Percentiles rank a stretch among this genome's conserved stretches.
phyloP scores from a whole-genome alignment of 2,113 vertebrate genomes.

The Oophaga pumilio region DNA sequence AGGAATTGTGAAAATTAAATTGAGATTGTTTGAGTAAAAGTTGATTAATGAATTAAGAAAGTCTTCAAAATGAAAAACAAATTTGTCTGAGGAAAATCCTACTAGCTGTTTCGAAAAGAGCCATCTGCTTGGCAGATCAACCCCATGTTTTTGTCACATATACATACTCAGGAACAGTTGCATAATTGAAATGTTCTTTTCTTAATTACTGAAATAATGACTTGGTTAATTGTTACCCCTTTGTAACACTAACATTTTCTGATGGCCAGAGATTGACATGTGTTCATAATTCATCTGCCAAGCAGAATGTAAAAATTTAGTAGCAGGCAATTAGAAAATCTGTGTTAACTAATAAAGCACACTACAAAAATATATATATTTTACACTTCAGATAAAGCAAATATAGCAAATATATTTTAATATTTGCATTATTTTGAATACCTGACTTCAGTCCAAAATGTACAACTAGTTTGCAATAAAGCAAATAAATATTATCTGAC shows the following conservation, averaged over 20 bases:
- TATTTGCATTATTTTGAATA: neutral
- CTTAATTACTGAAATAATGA: slow-evolving; percentile 48
- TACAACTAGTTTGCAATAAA: neutral
- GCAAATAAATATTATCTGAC: neutral
- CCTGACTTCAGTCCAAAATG: neutral
- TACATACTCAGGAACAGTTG: slow-evolving; percentile 37
- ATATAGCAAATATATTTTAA: neutral
- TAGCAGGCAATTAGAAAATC: neutral
- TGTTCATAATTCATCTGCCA: slow-evolving; percentile 37
- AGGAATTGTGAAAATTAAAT: neutral
- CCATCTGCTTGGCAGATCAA: slow-evolving; percentile 45
- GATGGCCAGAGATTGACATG: slow-evolving; percentile 44
- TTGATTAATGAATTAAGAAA: slow-evolving; percentile 35
- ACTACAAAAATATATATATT: neutral
- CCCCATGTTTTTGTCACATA: slow-evolving; percentile 31
- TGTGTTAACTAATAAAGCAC: neutral
- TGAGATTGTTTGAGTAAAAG: neutral
- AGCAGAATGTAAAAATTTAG: neutral
- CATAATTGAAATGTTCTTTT: slow-evolving; percentile 51
- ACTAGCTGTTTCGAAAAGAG: slow-evolving; percentile 27
- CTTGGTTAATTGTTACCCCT: slow-evolving; percentile 45
- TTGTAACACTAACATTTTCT: slow-evolving; percentile 39
- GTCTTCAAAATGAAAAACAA: slow-evolving; percentile 2
- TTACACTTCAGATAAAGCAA: neutral
- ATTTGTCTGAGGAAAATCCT: slow-evolving; percentile 16